Evolutionary conservation across 2,113 vertebrate genomes (phyloP), one percentile per base, ranked within the genome.

Genomic region (Callionymus lyra): DNA sequence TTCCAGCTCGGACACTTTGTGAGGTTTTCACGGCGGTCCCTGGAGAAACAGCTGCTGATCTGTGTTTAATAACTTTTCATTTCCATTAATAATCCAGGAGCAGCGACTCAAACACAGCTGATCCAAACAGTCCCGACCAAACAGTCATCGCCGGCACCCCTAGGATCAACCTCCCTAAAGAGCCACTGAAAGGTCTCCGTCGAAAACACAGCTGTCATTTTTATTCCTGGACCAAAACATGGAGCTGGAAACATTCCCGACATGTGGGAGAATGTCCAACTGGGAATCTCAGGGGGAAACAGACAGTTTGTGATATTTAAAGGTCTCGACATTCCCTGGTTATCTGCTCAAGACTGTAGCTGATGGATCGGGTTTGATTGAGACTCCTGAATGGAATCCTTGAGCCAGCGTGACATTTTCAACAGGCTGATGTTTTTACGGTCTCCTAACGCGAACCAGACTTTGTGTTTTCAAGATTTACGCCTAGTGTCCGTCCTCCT

Each of bases 141-240:
- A 46, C 16, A 18, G 33, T 12, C 17, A 45, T 49, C 68, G 41
- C 69, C 58, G 65, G 39, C 62, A 63, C 43, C 37, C 61, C 27
- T n/a, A n/a, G 31, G 45, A 58, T 27, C 38, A 27, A 15, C 41
- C 34, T 17, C 18, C 48, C 31, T 59, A 41, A 59, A 37, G 38
- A 63, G 14, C 45, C 44, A 16, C 10, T 50, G 33, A 47, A 38
- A 59, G 54, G 16, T 53, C 50, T 65, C 43, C 41, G 37, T 62
- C 12, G 38, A 62, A 62, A 64, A 76, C 77, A 74, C 77, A 79
- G 70, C 70, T 76, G 77, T 68, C 56, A 64, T 56, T 72, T 79
- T 72, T 51, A 68, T 74, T 68, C 66, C 54, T 67, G 64, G 75
- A 34, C 36, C 52, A 62, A 62, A 38, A 44, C 13, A 17, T 27